Base-by-base conservation (phyloP, 2,888 invertebrate species). In the Andricus quercusramuli region DNA sequence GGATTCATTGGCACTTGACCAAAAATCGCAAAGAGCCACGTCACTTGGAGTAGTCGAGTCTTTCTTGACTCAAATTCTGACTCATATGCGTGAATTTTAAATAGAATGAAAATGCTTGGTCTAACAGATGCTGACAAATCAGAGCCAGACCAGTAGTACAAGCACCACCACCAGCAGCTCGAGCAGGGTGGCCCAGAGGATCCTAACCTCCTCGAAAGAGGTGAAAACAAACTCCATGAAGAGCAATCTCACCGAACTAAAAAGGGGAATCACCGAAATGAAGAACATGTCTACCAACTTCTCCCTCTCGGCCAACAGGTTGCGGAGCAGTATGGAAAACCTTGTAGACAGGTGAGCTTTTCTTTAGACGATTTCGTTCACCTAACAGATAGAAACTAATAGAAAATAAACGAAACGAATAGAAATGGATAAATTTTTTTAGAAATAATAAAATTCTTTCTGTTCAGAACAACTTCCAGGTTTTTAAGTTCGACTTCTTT, bases 201-300 rank as follows among this genome's bases (percentile, higher is more conserved):
- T 94, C 93, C 89, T 92, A 89, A 93, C 93, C 86, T 79, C 90
- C 80, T 90, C 88, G 84, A 95, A 96, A 89, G 97, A 97, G 94
- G 95, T 96, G 94, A 97, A 97, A 93, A 96, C 97, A 85, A 96
- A 96, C 91, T 96, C 96, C 82, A 95, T 97, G 93, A 97, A 97
- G 93, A 96, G 96, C 84, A 96, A 97, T 92, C 94, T 96, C 76
- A 94, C 95, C 82, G 96, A 96, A 91, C 94, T 97, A 85, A 96
- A 97, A 93, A 96, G 96, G 91, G 96, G 97, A 90, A 96, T 97
- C 93, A 96, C 96, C 83, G 97, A 97, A 94, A 97, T 97, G 95
- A 97, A 97, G 93, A 97, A 96, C 89, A 94, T 96, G 56, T 51
- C 79, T 5, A 89, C 89, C 1, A 92, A 91, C 44, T 92, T 92